Evolutionary conservation across 2,797 vertebrate species (phyloP).

Genomic region (Catharus ustulatus): DNA sequence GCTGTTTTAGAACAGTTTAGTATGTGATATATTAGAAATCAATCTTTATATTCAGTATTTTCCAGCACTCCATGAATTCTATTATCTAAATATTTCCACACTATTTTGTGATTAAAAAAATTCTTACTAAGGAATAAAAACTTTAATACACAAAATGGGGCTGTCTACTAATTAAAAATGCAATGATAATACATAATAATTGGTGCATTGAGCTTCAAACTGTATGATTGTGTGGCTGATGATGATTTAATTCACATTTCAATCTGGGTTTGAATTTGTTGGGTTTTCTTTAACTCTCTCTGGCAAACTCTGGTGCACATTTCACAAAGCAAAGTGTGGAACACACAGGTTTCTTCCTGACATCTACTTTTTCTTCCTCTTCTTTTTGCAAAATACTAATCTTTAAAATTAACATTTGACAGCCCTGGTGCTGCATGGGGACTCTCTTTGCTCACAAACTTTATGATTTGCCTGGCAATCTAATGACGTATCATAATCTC

Average conservation of each 20-base stretch:
- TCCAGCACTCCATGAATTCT: conserved; percentile 78
- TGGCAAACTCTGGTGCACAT: background rate
- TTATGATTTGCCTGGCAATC: background rate
- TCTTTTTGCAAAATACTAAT: background rate
- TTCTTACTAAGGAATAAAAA: conserved; percentile 82
- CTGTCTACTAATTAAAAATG: conserved; percentile 74
- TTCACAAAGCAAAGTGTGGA: background rate
- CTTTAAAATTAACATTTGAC: background rate
- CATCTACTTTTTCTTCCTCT: background rate
- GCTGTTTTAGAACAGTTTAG: conserved; percentile 78
- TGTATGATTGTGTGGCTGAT: background rate
- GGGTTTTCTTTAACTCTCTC: background rate
- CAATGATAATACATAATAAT: background rate
- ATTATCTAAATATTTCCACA: conserved; percentile 79
- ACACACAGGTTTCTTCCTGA: background rate
- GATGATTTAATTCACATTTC: background rate
- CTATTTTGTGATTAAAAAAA: conserved; percentile 81
- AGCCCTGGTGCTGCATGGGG: background rate
- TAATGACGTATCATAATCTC: background rate
- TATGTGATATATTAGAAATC: conserved; percentile 76
- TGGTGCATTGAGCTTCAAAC: background rate
- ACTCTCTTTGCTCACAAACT: background rate
- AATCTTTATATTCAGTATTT: conserved; percentile 80
- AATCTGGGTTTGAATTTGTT: background rate
- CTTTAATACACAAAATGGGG: conserved; percentile 74